A percentile compares a stretch with the other conserved stretches of the same genome.
phyloP scores from a whole-genome alignment of 2,113 vertebrate species.

The Pterocles orientalis region DNA sequence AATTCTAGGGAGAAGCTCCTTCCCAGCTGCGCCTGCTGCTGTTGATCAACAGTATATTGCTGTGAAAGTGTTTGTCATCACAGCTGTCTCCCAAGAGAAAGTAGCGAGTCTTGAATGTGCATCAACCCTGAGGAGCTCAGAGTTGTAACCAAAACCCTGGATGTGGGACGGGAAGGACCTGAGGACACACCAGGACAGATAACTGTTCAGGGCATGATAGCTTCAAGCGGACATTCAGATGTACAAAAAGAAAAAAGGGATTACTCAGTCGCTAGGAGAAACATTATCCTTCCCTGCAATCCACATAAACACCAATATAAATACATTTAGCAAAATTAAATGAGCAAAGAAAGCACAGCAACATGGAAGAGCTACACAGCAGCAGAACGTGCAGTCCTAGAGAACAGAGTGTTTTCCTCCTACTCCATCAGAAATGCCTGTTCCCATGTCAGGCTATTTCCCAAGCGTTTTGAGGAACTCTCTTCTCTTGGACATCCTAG shows the following conservation, averaged over 20 bases:
- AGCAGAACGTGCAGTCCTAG: background rate
- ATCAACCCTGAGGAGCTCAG: background rate
- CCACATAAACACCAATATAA: background rate
- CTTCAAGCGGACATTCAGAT: background rate
- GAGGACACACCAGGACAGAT: background rate
- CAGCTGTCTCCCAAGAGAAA: background rate
- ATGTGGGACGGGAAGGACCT: background rate
- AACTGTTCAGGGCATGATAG: background rate
- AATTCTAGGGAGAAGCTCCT: accelerated
- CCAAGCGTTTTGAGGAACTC: background rate
- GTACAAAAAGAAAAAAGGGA: background rate
- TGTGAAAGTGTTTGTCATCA: background rate
- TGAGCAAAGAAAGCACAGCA: background rate
- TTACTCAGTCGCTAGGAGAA: background rate
- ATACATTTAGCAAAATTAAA: constrained; percentile 33
- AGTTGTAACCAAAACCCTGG: background rate
- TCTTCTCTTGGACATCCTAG: background rate
- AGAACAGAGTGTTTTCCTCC: background rate
- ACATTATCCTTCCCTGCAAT: background rate
- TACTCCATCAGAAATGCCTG: background rate
- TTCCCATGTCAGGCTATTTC: background rate
- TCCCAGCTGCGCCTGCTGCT: background rate
- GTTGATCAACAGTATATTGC: background rate
- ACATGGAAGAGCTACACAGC: background rate
- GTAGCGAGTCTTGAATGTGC: background rate